Conservation (phyloP, 2,113 vertebrate genomes). For the Lophius piscatorius region DNA sequence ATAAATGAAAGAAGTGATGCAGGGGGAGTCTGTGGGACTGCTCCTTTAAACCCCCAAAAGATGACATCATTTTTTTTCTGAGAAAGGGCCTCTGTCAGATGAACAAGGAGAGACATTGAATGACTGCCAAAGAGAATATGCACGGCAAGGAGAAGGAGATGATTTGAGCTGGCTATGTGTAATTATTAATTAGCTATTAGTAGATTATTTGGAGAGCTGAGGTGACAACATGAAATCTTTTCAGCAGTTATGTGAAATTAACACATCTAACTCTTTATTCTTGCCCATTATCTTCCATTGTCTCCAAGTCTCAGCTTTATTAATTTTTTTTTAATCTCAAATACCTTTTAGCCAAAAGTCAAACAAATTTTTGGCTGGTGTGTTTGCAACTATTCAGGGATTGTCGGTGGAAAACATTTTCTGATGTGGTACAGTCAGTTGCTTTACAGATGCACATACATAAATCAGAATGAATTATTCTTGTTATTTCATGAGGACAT, state of each 20-base stretch:
- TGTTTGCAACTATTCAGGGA: slow-evolving; percentile 48
- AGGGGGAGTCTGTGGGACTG: slow-evolving; percentile 10
- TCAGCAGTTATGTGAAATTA: slow-evolving; percentile 63
- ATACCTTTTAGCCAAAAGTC: slow-evolving; percentile 53
- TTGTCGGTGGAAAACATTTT: slow-evolving; percentile 7
- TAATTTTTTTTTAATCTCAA: too few relatives aligned
- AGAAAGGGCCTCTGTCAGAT: slow-evolving; percentile 21
- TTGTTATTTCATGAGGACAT: slow-evolving; percentile 6
- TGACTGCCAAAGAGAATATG: slow-evolving; percentile 51
- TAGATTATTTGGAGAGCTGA: slow-evolving; percentile 67
- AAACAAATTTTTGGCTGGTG: slow-evolving; percentile 37
- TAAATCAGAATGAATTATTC: slow-evolving; percentile 7
- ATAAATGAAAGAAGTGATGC: slow-evolving; percentile 16
- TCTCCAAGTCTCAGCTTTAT: slow-evolving; percentile 42
- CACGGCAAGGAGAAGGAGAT: slow-evolving; percentile 50
- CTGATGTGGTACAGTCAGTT: slow-evolving; percentile 9
- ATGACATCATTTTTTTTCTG: slow-evolving; percentile 29
- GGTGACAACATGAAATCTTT: slow-evolving; percentile 60
- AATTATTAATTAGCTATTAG: slow-evolving; percentile 76
- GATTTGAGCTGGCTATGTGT: slow-evolving; percentile 60
- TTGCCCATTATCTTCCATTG: slow-evolving; percentile 14
- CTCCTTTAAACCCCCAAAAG: slow-evolving; percentile 14
- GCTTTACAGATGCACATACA: slow-evolving; percentile 6
- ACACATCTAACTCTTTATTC: slow-evolving; percentile 36
- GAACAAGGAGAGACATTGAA: slow-evolving; percentile 32